Base-by-base conservation (phyloP, 2,888 invertebrate genomes). In the Noctua pronuba region DNA sequence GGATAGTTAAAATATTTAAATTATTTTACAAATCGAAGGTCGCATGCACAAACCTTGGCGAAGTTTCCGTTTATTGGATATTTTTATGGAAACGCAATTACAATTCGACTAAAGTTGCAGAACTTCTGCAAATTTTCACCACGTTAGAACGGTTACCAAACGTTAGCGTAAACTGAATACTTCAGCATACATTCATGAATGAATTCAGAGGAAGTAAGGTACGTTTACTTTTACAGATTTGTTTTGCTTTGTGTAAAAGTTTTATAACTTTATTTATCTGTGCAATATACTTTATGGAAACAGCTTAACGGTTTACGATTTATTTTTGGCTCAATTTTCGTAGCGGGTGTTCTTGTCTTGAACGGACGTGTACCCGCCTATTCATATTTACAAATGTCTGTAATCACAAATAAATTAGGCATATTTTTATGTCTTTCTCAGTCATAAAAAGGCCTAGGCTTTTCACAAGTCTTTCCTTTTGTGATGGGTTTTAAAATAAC, bases 231-330 rank as follows among this genome's bases (percentile, higher is more conserved):
- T 52, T 60, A 71, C 52, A 41, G 67, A 84, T 74, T 84, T 71
- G 74, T 74, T 83, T 83, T 79, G 66, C 41, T 80, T 71, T 62
- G 49, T 64, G 38, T 52, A 58, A 71, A 72, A 52, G 74, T 72
- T 82, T 74, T 60, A 79, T 71, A 46, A 73, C 80, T 79, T 70
- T 84, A 84, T 84, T 84, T 82, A 74, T 79, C 70, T 79, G 67
- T 38, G 69, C 52, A 44, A 70, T 77, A 73, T n/a, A 68, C 44
- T 84, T 79, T 84, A 84, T 82, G 73, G 49, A 41, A 70, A 55
- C 60, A 46, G 70, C 71, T 77, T 67, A 73, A 49, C 60, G 60
- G 60, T 71, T 84, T 79, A 84, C 80, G 74, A 74, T 84, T 84
- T 79, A 21, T 67, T 66, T 77, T 70, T 74, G 31, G 49, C 68